Evolutionary conservation across 2,797 vertebrate genomes (phyloP), one percentile per base, ranked within the genome.

Genomic region (Telmatherina bonti): DNA sequence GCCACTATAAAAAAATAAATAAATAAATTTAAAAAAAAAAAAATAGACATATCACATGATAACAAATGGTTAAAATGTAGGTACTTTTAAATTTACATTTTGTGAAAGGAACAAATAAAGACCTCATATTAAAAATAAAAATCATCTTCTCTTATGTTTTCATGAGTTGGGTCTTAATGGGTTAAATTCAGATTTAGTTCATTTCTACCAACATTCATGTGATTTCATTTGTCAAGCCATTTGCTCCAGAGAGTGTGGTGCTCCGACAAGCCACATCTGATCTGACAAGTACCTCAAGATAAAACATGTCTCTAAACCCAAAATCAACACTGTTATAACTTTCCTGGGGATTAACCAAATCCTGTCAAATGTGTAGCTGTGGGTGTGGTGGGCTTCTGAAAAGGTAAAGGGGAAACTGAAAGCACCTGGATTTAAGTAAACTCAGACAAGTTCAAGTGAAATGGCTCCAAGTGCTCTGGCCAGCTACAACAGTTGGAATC

Each of bases 361-460:
- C 74, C 81, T 75, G 57, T 58, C 33, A 70, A 67, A 86, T 76
- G 70, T 77, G 60, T 67, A 65, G 22, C 41, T 18, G 53, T 47
- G 81, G 86, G 85, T 72, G 86, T 85, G 79, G 86, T 55, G 51
- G 64, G 30, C 33, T 70, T 69, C 43, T 60, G n/a, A 80, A 76
- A 75, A 79, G 24, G 36, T 67, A 53, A 68, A 79, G 35, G 26
- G 35, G 45, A 70, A 52, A 13, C 51, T 51, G 30, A 79, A 64
- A 67, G 68, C 77, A 85, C 81, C 82, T 88, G 81, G 65, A 65
- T 11, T 41, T 63, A 38, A 68, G 70, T 67, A 67, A 82, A 89
- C 60, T 18, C 38, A 67, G 15, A 47, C 35, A 41, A 61, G 24
- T 54, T 45, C 30, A 38, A 58, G 47, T 47, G 51, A 64, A 78